Conservation (phyloP, 2,113 vertebrate genomes). For the Notothenia coriiceps region DNA sequence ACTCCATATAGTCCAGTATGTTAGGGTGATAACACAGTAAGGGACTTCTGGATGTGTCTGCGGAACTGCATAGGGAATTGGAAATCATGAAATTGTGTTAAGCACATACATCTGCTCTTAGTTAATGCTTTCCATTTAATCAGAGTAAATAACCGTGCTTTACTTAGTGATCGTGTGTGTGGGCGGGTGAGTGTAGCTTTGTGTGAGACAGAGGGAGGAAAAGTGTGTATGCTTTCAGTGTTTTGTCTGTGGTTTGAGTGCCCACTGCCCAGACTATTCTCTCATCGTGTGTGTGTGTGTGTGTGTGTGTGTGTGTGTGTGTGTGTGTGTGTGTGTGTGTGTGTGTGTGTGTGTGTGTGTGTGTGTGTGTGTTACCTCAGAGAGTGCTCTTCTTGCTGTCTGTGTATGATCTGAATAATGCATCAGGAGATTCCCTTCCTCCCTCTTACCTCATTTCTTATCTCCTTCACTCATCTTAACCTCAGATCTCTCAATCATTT, state of each 20-base stretch:
- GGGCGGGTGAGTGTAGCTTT: slow-evolving; percentile 15
- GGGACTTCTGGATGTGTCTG: neutral
- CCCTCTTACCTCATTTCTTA: slow-evolving; percentile 30
- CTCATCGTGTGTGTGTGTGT: slow-evolving; percentile 32
- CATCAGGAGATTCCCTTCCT: slow-evolving; percentile 58
- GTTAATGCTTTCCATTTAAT: neutral
- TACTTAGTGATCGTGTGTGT: slow-evolving; percentile 19
- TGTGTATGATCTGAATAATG: slow-evolving; percentile 75
- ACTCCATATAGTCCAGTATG: too few relatives aligned
- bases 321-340: slow-evolving; percentile 38
- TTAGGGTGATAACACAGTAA: neutral
- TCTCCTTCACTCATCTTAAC: slow-evolving; percentile 31
- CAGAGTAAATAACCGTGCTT: slow-evolving; percentile 17
- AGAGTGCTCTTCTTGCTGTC: slow-evolving; percentile 48
- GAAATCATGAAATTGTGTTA: slow-evolving; percentile 23
- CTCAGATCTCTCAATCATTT: slow-evolving; percentile 36
- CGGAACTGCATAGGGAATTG: too few relatives aligned
- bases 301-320: slow-evolving; percentile 39
- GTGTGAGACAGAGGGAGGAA: slow-evolving; percentile 36
- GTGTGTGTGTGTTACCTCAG: slow-evolving; percentile 42
- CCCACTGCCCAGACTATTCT: slow-evolving; percentile 41
- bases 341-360: slow-evolving; percentile 32
- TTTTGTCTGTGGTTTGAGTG: slow-evolving; percentile 67
- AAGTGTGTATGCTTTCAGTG: slow-evolving; percentile 46
- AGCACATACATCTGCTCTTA: slow-evolving; percentile 9